phyloP scores from a whole-genome alignment of 2,113 vertebrate genomes.

The Psophia crepitans region DNA sequence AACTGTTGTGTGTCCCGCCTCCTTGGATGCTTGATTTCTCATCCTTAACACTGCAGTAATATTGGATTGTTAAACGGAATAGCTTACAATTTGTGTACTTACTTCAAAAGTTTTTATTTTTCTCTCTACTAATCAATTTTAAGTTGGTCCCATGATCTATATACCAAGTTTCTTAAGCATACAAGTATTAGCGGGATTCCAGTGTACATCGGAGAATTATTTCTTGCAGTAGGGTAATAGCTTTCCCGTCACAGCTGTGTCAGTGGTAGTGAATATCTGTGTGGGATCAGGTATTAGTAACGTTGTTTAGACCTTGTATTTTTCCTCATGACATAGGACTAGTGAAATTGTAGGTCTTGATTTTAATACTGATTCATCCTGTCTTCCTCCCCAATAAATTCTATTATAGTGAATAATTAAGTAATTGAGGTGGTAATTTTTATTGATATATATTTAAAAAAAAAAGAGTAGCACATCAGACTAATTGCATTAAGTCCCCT shows the following conservation, averaged over 20 bases:
- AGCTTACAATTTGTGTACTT: background rate
- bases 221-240: background rate
- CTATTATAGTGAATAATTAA: background rate
- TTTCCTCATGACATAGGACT: background rate
- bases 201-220: background rate
- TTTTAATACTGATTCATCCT: conserved; percentile 17
- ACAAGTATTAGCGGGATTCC: background rate
- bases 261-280: background rate
- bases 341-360: background rate
- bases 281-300: background rate
- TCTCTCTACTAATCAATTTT: background rate
- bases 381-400: background rate
- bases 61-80: background rate
- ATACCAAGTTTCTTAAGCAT: conserved; percentile 25
- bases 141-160: background rate
- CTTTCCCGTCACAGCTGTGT: background rate
- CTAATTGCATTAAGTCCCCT: background rate
- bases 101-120: background rate
- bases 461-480: background rate
- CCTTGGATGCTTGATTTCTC: conserved; percentile 65
- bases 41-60: background rate
- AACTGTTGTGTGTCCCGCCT: background rate
- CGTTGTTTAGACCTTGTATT: background rate
- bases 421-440: conserved; percentile 16
- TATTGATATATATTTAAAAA: background rate